A percentile compares a stretch with the other conserved stretches of the same genome.
Evolutionary conservation across 2,888 invertebrate genomes (phyloP).

Genomic region (Cataglyphis livida): DNA sequence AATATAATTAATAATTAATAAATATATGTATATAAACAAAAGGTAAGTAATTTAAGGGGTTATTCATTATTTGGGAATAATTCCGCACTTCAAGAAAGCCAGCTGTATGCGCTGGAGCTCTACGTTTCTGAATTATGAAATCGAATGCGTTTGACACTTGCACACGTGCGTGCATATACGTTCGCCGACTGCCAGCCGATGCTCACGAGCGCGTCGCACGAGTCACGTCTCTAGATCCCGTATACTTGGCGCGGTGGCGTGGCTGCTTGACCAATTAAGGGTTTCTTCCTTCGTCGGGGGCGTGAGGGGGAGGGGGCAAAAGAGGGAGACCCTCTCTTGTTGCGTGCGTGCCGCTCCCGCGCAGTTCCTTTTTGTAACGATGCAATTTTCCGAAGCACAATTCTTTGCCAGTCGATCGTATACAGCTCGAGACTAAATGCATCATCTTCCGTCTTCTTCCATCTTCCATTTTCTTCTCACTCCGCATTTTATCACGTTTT

Average conservation of each 20-base stretch:
- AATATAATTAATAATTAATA: no score
- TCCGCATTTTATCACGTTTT: not conserved
- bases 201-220: slow-evolving; percentile 55
- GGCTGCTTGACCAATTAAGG: slow-evolving; percentile 84
- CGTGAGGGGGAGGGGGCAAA: slow-evolving; percentile 18
- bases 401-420: slow-evolving; percentile 61
- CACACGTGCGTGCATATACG: slow-evolving; percentile 59
- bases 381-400: slow-evolving; percentile 67
- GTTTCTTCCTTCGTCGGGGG: slow-evolving; percentile 77
- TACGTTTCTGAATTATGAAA: not conserved
- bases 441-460: not conserved
- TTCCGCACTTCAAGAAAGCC: not conserved
- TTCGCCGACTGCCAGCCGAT: slow-evolving; percentile 35
- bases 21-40: no score
- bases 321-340: slow-evolving; percentile 29
- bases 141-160: not conserved
- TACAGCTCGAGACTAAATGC: not conserved
- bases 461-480: not conserved
- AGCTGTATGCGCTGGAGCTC: not conserved
- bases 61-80: not conserved
- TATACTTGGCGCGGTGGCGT: slow-evolving; percentile 83
- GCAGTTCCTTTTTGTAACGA: slow-evolving; percentile 65
- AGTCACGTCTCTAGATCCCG: slow-evolving; percentile 84
- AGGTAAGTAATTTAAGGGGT: no score
- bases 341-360: slow-evolving; percentile 57